These are phyloP conservation scores for Tangara arthus DNA, from an alignment of 2,797 vertebrate species.

Conservation along the genomic window DNA sequence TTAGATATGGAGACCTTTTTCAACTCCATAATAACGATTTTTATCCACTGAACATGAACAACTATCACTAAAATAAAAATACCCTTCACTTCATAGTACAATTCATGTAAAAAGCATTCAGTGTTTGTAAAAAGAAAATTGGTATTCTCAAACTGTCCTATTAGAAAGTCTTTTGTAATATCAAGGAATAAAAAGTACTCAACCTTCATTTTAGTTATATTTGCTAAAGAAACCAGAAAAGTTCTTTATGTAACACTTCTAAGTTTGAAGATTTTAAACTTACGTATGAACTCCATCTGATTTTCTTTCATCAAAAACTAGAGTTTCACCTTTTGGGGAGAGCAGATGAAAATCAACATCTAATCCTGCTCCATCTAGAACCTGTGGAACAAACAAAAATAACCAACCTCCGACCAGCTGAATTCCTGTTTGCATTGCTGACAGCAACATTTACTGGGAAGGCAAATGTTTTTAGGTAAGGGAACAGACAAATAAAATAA, in stretches of 20 bases:
- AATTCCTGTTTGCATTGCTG: neutral
- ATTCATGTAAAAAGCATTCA: neutral
- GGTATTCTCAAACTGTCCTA: neutral
- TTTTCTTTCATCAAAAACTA: slow-evolving; percentile 90
- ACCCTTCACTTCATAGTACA: neutral
- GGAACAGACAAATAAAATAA: neutral
- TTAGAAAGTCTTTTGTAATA: neutral
- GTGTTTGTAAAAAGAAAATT: neutral
- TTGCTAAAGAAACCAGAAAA: neutral
- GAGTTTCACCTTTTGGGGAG: slow-evolving; percentile 85
- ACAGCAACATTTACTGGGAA: neutral
- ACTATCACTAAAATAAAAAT: neutral
- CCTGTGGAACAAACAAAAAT: slow-evolving; percentile 73
- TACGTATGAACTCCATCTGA: slow-evolving; percentile 98
- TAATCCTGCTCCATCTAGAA: slow-evolving; percentile 93
- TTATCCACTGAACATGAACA: neutral
- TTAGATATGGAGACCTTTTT: neutral
- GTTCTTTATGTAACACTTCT: neutral
- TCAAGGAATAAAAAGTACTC: neutral
- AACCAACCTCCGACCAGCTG: neutral
- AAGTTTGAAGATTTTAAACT: slow-evolving; percentile 63
- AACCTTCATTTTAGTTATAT: neutral
- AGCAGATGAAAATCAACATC: slow-evolving; percentile 92
- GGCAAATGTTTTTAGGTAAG: neutral
- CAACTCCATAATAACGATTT: neutral